A percentile compares a stretch with the other conserved stretches of the same genome.
Conservation (phyloP, 2,113 vertebrate species). For the Phalacrocorax pelagicus region DNA sequence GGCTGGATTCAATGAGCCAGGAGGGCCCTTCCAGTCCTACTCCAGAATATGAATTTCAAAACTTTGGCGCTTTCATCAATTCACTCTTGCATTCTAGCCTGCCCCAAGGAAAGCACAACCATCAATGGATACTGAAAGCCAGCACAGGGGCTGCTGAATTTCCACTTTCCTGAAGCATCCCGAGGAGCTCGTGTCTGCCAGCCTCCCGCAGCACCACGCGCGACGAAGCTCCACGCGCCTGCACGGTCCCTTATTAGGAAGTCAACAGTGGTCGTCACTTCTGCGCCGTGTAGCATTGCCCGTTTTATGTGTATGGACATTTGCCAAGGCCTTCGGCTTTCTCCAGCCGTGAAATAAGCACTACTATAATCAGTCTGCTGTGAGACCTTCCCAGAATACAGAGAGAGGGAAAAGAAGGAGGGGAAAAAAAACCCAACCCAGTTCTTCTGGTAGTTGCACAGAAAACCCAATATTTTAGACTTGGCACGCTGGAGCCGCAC, state of each 20-base stretch:
- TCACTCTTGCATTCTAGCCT: not conserved
- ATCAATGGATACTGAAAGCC: not conserved
- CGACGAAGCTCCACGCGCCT: accelerated
- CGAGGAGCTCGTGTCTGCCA: not conserved
- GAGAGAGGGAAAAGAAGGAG: not conserved
- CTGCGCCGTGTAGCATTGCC: not conserved
- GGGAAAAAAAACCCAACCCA: no score
- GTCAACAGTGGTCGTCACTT: accelerated
- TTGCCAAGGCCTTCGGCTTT: not conserved
- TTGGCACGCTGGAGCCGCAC: not conserved
- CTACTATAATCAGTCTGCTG: not conserved
- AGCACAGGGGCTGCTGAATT: not conserved
- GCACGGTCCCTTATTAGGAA: not conserved
- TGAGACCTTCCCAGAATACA: not conserved
- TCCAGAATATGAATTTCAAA: not conserved
- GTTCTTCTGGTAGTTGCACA: not conserved
- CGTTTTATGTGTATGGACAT: not conserved
- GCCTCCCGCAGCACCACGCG: not conserved
- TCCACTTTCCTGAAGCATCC: not conserved
- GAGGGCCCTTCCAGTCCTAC: not conserved
- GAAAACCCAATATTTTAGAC: not conserved
- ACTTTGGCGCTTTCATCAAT: not conserved
- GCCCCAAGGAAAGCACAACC: not conserved
- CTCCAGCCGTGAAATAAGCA: not conserved
- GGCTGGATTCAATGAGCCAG: not conserved